Conservation (phyloP, 2,797 vertebrate genomes). For the Lerista edwardsae region DNA sequence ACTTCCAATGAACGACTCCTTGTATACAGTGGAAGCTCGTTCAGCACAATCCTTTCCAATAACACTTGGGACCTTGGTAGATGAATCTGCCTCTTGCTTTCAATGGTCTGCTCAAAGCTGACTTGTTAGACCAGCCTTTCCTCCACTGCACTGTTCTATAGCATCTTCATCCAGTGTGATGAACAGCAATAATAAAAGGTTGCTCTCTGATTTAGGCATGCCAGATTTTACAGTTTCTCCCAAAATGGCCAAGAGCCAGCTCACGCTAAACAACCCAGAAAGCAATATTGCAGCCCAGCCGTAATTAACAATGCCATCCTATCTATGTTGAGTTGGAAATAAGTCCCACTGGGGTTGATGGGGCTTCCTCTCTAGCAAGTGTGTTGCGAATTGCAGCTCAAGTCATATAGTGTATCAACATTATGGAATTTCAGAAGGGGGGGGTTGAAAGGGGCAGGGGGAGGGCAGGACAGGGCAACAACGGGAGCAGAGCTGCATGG, state of each 20-base stretch:
- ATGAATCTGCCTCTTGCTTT: conserved; percentile 17
- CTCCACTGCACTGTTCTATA: not conserved
- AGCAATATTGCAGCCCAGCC: conserved; percentile 6
- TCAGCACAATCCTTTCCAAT: conserved; percentile 3
- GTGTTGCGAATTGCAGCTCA: not conserved
- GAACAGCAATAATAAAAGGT: conserved; percentile 26
- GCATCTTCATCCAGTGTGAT: conserved; percentile 33
- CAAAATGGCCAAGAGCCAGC: not conserved
- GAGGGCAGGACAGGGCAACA: too few species aligned
- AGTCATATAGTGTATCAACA: not conserved
- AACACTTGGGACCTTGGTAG: not conserved
- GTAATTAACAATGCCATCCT: conserved; percentile 3
- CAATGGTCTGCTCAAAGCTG: not conserved
- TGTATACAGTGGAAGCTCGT: not conserved
- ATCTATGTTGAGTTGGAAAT: not conserved
- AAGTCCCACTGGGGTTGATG: not conserved
- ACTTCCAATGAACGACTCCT: not conserved
- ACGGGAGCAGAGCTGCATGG: too few species aligned
- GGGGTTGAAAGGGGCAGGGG: too few species aligned
- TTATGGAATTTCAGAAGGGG: not conserved
- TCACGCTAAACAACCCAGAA: conserved; percentile 22
- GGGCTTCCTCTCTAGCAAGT: not conserved
- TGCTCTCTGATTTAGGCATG: conserved; percentile 29
- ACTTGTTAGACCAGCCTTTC: conserved; percentile 24
- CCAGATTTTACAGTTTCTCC: conserved; percentile 5